These are phyloP conservation scores for Illadopsis cleaveri DNA, from an alignment of 2,113 vertebrate species.

Conservation along the genomic window DNA sequence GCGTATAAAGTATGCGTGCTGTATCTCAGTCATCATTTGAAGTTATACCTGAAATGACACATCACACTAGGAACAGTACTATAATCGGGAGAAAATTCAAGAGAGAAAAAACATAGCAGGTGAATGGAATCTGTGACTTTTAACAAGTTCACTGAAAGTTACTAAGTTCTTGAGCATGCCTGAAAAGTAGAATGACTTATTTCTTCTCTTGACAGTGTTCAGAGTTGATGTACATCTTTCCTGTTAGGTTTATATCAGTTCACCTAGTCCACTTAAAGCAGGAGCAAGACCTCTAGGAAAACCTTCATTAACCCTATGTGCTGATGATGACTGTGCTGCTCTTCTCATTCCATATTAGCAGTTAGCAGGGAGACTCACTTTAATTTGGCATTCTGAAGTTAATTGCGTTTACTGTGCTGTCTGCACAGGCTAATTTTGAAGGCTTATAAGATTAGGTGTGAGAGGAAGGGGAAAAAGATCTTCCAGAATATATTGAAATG, in stretches of 20 bases:
- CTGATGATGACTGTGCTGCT: background rate
- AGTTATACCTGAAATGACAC: background rate
- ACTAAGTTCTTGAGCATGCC: background rate
- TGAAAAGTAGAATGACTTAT: background rate
- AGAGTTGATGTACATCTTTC: background rate
- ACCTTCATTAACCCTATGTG: background rate
- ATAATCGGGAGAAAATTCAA: background rate
- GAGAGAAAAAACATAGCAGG: background rate
- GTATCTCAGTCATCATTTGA: background rate
- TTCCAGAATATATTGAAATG: slow-evolving; percentile 4
- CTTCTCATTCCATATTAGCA: background rate
- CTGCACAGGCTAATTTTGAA: background rate
- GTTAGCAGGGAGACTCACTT: background rate
- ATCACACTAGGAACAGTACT: background rate
- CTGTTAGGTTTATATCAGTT: background rate
- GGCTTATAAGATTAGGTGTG: background rate
- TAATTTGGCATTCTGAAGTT: background rate
- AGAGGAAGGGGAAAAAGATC: background rate
- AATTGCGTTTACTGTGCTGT: background rate
- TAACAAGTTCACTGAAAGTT: background rate
- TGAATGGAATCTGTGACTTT: background rate
- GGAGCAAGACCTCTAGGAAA: background rate
- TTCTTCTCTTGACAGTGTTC: background rate
- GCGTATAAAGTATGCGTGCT: background rate
- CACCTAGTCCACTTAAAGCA: background rate